phyloP scores from a whole-genome alignment of 1,140 invertebrate genomes.

The Chironomus striatipennis region DNA sequence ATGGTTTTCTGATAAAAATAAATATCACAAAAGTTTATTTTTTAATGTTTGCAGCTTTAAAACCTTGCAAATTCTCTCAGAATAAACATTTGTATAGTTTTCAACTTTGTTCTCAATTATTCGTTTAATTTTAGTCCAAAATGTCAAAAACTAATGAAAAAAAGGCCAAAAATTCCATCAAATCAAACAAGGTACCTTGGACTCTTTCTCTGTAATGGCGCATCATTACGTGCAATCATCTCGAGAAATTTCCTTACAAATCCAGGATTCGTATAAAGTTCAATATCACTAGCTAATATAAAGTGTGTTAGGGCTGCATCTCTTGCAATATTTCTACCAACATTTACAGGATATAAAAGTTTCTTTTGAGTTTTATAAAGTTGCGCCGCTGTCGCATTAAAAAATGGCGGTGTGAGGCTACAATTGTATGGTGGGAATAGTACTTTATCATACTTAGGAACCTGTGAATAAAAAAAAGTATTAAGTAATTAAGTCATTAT shows the following conservation, averaged over 20 bases:
- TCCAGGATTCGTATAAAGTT: slow-evolving; percentile 76
- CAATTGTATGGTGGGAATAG: slow-evolving; percentile 59
- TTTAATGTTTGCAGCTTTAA: no score
- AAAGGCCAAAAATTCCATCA: slow-evolving; percentile 5
- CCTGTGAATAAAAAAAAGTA: slow-evolving; percentile 42
- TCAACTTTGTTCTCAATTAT: no score
- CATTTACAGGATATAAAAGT: slow-evolving; percentile 79
- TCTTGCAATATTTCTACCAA: slow-evolving; percentile 75
- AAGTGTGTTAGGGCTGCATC: slow-evolving; percentile 73
- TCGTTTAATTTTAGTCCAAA: no score
- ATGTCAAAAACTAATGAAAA: not conserved
- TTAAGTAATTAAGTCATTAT: slow-evolving; percentile 19
- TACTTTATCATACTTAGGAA: slow-evolving; percentile 53
- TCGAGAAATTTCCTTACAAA: slow-evolving; percentile 66
- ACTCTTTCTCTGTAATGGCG: slow-evolving; percentile 45
- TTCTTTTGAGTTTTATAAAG: slow-evolving; percentile 73
- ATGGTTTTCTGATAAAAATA: no score
- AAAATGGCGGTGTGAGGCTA: slow-evolving; percentile 55
- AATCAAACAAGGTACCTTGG: slow-evolving; percentile 33
- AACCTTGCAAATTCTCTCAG: no score
- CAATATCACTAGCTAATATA: slow-evolving; percentile 78
- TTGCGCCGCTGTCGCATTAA: slow-evolving; percentile 50
- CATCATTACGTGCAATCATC: slow-evolving; percentile 65
- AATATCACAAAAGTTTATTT: no score
- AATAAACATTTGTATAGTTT: no score